Evolutionary conservation across 2,888 invertebrate species (phyloP).

Genomic region (Trachelus troglodyta): DNA sequence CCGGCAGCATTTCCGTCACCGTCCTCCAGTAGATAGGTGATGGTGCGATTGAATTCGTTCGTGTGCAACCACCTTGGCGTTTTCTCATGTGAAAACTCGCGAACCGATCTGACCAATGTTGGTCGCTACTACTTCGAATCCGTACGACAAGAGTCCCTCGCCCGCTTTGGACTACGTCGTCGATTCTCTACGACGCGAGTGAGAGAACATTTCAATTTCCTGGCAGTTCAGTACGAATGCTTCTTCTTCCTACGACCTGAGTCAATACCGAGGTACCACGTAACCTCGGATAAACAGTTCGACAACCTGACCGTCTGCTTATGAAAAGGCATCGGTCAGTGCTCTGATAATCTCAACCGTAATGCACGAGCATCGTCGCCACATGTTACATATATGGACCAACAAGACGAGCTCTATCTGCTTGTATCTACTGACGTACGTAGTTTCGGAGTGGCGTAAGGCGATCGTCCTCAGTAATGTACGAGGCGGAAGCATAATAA

Average conservation of each 20-base stretch:
- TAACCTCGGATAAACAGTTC: neutral
- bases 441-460: neutral
- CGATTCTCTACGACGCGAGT: neutral
- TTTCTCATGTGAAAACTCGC: neutral
- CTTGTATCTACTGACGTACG: neutral
- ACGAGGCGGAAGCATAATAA: slow-evolving; percentile 45
- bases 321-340: neutral
- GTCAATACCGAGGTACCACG: neutral
- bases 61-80: neutral
- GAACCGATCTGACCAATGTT: neutral
- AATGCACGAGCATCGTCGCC: neutral
- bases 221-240: neutral
- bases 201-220: neutral
- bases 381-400: neutral
- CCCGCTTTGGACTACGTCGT: neutral
- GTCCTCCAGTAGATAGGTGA: neutral
- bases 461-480: slow-evolving; percentile 32
- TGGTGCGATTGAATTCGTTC: neutral
- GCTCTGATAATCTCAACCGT: neutral
- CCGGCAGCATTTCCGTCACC: neutral
- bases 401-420: neutral
- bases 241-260: neutral
- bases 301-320: neutral
- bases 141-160: neutral
- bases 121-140: neutral